Conservation (phyloP, 1,140 invertebrate genomes). For the Calycopis cecrops region DNA sequence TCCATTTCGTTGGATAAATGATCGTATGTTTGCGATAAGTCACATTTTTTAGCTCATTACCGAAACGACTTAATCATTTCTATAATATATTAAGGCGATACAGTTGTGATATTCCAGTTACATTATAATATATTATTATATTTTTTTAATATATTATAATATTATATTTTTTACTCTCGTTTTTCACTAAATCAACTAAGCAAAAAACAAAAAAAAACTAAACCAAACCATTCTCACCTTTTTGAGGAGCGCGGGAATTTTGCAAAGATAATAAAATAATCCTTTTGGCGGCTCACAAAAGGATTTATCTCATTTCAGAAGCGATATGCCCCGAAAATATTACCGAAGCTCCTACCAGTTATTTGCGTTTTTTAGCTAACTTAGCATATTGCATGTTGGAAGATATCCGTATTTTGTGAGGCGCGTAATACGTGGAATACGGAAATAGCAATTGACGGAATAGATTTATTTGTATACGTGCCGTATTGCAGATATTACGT, state of each 20-base stretch:
- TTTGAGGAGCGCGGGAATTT: constrained; percentile 31
- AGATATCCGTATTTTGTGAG: constrained; percentile 4
- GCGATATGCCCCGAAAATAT: constrained; percentile 41
- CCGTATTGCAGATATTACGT: too few species aligned
- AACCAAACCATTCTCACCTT: constrained; percentile 22
- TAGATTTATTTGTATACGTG: too few species aligned
- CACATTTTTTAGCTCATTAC: too few species aligned
- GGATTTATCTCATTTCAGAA: constrained; percentile 41
- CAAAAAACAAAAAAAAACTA: too few species aligned
- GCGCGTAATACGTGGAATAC: too few species aligned
- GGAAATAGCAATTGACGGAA: too few species aligned
- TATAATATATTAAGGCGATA: not conserved
- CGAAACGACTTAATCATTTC: not conserved
- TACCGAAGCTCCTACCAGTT: constrained; percentile 29
- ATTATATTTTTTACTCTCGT: not conserved
- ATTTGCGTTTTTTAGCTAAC: constrained; percentile 24
- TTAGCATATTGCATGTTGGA: constrained; percentile 26
- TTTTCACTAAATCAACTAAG: constrained; percentile 7
- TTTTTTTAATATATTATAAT: not conserved
- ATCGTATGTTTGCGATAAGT: too few species aligned
- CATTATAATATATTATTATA: not conserved
- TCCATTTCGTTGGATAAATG: too few species aligned
- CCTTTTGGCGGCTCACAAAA: constrained; percentile 30
- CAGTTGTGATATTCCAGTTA: not conserved
- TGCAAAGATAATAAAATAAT: constrained; percentile 53